Base-by-base conservation (phyloP, 2,797 vertebrate genomes). In the Hapalemur alaotrensis region DNA sequence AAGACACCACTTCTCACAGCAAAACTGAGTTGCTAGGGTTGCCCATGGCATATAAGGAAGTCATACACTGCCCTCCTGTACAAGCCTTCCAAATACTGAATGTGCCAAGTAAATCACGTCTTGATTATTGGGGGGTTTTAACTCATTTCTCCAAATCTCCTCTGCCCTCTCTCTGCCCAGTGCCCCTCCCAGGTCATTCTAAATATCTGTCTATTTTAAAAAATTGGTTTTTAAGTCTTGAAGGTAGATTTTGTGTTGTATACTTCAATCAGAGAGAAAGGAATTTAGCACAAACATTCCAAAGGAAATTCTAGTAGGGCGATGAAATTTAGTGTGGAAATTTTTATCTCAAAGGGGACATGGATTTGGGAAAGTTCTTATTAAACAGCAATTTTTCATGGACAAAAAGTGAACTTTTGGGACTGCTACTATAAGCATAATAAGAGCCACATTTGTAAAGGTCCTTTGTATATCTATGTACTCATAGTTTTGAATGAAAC, bases 241-340 rank as follows among this genome's bases (percentile, higher is more conserved):
- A 80, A 94, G 85, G 61, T 88, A 81, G 76, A 85, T 93, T 94
- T 90, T 95, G 67, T 83, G 59, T 91, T 97, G 89, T 97, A 85
- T 82, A 57, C 67, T 96, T 96, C 95, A 94, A 75, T 96, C 72
- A 79, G 32, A 50, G 95, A 83, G 80, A 95, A 82, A 97, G 91
- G 95, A 97, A 97, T 97, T 97, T 97, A 97, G 81, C 94, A 96
- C 94, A 94, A 98, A 93, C 93, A 97, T 98, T 98, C 97, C 96
- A 93, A 92, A 96, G 94, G 96, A 98, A 98, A 98, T 95, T 97
- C 97, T 94, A 98, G 97, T 11, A 96, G 95, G 89, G 94, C 12
- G 93, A 97, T 94, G 97, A 98, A 97, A 98, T 87, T 94, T 72
- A 70, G 76, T 96, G 93, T 95, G 96, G 95, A 96, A 97, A 97